phyloP scores from a whole-genome alignment of 1,140 invertebrate species.

The Tetramorium alpestre region DNA sequence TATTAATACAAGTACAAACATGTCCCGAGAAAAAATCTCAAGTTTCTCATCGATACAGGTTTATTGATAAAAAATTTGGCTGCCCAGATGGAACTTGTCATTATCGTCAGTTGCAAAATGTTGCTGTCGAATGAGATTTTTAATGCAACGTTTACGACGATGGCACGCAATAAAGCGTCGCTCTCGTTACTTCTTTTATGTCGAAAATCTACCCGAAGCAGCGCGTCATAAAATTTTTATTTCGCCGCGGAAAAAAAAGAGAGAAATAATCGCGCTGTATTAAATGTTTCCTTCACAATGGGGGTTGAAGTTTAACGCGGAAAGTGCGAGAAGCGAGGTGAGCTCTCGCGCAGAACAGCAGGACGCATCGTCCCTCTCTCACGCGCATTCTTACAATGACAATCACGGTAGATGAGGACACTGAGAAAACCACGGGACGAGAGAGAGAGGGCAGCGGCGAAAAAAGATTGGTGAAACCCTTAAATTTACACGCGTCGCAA shows the following conservation, averaged over 20 bases:
- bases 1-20: background rate
- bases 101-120: slow-evolving; percentile 26
- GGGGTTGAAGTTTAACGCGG: slow-evolving; percentile 17
- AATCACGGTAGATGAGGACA: slow-evolving; percentile 7
- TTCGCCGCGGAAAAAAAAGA: slow-evolving; percentile 4
- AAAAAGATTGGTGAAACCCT: slow-evolving; percentile 31
- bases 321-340: background rate
- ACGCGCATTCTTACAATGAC: background rate
- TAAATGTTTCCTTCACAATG: slow-evolving; percentile 43
- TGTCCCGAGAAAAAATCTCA: background rate
- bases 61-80: background rate
- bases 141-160: slow-evolving; percentile 14
- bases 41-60: background rate
- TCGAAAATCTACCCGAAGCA: slow-evolving; percentile 20
- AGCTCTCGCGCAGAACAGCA: background rate
- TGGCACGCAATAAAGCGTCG: background rate
- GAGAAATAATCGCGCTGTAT: slow-evolving; percentile 34
- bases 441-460: background rate
- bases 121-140: slow-evolving; percentile 1
- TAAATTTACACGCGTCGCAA: slow-evolving; percentile 57
- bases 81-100: background rate
- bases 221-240: slow-evolving; percentile 44
- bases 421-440: background rate
- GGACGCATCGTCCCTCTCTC: background rate
- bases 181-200: background rate